Base-by-base conservation (phyloP, 1,140 invertebrate genomes). In the Lepidurus arcticus region DNA sequence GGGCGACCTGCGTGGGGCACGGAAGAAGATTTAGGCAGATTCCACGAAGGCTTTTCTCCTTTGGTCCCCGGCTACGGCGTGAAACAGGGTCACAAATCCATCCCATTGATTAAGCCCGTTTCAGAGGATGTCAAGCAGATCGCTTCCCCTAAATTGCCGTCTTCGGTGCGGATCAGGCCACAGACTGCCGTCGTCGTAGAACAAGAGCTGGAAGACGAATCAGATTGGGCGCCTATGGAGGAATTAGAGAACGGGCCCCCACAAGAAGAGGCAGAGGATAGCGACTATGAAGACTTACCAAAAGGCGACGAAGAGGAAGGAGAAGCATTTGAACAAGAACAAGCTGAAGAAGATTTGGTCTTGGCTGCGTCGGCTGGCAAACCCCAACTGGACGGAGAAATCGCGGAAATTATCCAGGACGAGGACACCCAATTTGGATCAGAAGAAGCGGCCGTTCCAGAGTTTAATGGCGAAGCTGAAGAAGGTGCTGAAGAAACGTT, bases 251-350 rank as follows among this genome's bases (percentile, higher is more conserved):
- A 42, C 16, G 44, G 34, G 13, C 74, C 53, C 5, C 6, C 13
- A 7, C 16, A 65, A 65, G 53, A 65, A 65, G 13, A n/a, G 13
- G 78, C 11, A 74, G 78, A 78, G 34, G 73, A 78, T 10, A n/a
- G 16, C 42, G n/a, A 73, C 16, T 65, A 73, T 42, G 73, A 78
- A 10, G 78, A 78, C n/a, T 8, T 76, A n/a, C 76, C 42, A 24
- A n/a, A 42, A 8, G 73, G 43, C 74, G 78, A 74, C 21, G 21
- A 10, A 7, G 78, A 74, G 10, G 78, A 44, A 78, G 78, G 75
- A 74, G 78, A 42, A 42, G 34, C 44, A 13, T 44, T 4, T 7
- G 75, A 76, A 65, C 16, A 21, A 76, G 75, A 45, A 45, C 75
- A 7, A 45, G 9, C n/a, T 24, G 43, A 13, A 8, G 75, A 42